Conservation (phyloP, 2,113 vertebrate genomes). For the Notothenia coriiceps region DNA sequence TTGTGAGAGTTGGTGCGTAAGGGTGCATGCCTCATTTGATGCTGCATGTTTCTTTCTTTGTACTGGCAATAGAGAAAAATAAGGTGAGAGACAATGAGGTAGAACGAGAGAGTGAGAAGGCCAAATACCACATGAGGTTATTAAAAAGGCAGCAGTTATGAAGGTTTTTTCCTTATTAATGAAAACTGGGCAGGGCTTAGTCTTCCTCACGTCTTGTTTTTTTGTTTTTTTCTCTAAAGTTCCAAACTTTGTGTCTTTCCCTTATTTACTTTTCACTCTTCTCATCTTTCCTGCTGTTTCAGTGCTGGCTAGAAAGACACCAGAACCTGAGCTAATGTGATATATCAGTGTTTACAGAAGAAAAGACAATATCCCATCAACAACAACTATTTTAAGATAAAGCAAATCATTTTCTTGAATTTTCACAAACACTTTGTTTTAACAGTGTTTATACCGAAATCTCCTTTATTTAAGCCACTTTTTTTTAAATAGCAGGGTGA, state of each 20-base stretch:
- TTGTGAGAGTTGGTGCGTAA: background rate
- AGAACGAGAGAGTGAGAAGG: background rate
- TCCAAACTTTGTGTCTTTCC: background rate
- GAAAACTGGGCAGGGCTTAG: background rate
- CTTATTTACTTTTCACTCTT: background rate
- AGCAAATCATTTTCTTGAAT: no score
- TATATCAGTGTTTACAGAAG: background rate
- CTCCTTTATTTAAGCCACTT: background rate
- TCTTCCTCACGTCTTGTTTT: background rate
- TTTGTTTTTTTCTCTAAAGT: background rate
- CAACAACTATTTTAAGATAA: background rate
- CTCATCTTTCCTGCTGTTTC: background rate
- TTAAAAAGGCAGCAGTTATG: constrained; percentile 7
- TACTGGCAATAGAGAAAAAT: constrained; percentile 9
- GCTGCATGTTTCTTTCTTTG: constrained; percentile 28
- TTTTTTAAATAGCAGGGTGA: background rate
- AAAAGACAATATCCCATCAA: background rate
- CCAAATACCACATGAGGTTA: constrained; percentile 5
- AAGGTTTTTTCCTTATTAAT: constrained; percentile 33
- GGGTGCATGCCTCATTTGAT: constrained; percentile 48
- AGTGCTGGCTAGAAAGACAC: background rate
- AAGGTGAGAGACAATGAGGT: background rate
- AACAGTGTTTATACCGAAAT: background rate
- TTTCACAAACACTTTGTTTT: background rate
- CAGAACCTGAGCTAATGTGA: background rate